Base-by-base conservation (phyloP, 2,888 invertebrate species). In the Cloeon dipterum region DNA sequence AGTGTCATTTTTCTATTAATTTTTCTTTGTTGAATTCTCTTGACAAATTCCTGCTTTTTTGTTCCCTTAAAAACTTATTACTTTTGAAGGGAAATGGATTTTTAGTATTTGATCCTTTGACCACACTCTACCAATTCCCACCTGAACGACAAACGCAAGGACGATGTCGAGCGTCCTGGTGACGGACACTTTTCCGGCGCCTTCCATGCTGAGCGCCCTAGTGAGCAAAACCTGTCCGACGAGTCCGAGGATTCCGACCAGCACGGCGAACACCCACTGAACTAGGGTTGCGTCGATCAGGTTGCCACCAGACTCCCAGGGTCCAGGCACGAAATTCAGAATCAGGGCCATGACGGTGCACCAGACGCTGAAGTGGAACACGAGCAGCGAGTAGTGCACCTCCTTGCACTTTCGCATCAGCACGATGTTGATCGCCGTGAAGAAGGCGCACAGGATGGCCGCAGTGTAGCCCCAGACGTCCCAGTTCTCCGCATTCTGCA, bases 121-220 rank as follows among this genome's bases (percentile, higher is more conserved):
- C n/a, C n/a, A n/a, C n/a, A n/a, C n/a, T n/a, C n/a, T n/a, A n/a
- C n/a, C n/a, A n/a, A n/a, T n/a, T n/a, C n/a, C n/a, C n/a, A 47
- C 48, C 41, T 50, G 51, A 17, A 60, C 49, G 13, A 57, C 36
- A 35, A 58, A 61, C 10, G 60, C 59, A 18, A 61, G 46, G 23
- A 59, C 56, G 36, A 61, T 60, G 39, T 60, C 61, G 39, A 61
- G 48, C 0, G 60, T 60, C 38, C 61, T 47, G 1, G 60, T 60
- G 4, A 60, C 57, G 3, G 61, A 57, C 2, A 61, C 58, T 41
- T 58, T 53, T 10, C 57, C 59, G n/a, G 60, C 59, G 2, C 58
- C 55, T 45, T 61, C 61, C 39, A 58, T 52, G 41, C 56, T 51
- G 17, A 61, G 48, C 1, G 61, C 59, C 21, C 55, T 55, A 2